Evolutionary conservation across 2,888 invertebrate genomes (phyloP), one percentile per base, ranked within the genome.

Genomic region (Timandra comae): DNA sequence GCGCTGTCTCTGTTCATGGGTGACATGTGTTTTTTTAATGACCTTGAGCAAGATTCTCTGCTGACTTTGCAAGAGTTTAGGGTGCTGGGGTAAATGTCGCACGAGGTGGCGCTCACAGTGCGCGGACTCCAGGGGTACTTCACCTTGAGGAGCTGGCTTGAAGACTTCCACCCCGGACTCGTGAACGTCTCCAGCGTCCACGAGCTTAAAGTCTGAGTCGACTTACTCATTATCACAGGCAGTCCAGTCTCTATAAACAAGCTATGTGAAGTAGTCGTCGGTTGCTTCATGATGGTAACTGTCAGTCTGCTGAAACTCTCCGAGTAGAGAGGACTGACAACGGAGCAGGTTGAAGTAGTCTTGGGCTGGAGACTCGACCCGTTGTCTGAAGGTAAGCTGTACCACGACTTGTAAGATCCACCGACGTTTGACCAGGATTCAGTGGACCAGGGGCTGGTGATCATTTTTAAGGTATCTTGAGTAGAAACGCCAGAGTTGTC

Each of bases 381-480:
- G 1, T 52, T 28, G 19, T 19, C 10, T 9, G 28, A 7, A 2
- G 38, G 19, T n/a, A 13, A 8, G 33, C 12, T 20, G 30, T 5
- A 35, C 33, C n/a, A n/a, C n/a, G n/a, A 1, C 16, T 1, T 6
- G 20, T 19, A 28, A 12, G 12, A 23, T 3, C 32, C 20, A 22
- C 26, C 10, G 27, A 6, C 5, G 9, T 21, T 21, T 20, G 11
- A 7, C 59, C 61, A 62, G 1, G 67, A 52, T 12, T 68, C 64
- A 0, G 65, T 69, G 2, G 41, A 50, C 76, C 77, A 77, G 0
- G 77, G 76, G 0, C 67, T 56, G 6, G 49, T 56, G 16, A 75
- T 55, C 75, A 72, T 74, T 34, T 54, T 54, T 3, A 76, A 35
- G 0, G 76, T 76, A 27, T 66, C 48, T 1, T 58, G 45, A 0